A percentile compares a stretch with the other conserved stretches of the same genome.
Evolutionary conservation across 2,888 invertebrate genomes (phyloP).

Genomic region (Dicranocentrus wangi): DNA sequence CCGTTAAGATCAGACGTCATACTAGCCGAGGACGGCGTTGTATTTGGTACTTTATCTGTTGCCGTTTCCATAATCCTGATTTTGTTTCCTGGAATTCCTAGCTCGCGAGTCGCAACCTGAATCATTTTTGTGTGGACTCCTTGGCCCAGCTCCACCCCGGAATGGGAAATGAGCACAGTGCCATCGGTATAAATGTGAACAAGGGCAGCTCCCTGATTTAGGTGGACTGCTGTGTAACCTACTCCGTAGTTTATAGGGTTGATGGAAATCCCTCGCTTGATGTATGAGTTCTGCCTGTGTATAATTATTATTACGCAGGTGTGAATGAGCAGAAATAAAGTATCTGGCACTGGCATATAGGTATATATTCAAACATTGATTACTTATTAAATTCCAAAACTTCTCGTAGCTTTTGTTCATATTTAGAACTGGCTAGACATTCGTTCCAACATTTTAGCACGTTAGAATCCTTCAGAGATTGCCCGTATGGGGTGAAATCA

Average conservation of each 20-base stretch:
- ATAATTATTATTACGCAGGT: not conserved
- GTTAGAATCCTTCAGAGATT: slow-evolving; percentile 83
- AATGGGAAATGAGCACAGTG: slow-evolving; percentile 76
- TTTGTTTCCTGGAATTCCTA: slow-evolving; percentile 71
- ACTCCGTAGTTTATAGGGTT: slow-evolving; percentile 74
- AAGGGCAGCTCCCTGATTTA: slow-evolving; percentile 76
- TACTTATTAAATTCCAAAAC: slow-evolving; percentile 82
- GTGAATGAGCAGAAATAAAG: not conserved
- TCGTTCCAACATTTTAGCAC: slow-evolving; percentile 86
- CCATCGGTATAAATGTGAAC: slow-evolving; percentile 77
- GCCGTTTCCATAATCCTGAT: slow-evolving; percentile 74
- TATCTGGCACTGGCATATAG: too few relatives aligned
- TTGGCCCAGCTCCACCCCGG: slow-evolving; percentile 78
- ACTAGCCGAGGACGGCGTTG: slow-evolving; percentile 75
- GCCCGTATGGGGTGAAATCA: slow-evolving; percentile 85
- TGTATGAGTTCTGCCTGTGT: slow-evolving; percentile 74
- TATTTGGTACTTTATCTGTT: slow-evolving; percentile 76
- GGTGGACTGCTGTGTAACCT: slow-evolving; percentile 72
- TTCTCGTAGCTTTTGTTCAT: slow-evolving; percentile 78
- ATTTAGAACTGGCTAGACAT: slow-evolving; percentile 82
- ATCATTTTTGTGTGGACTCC: slow-evolving; percentile 77
- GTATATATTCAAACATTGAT: not conserved
- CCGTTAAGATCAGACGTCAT: slow-evolving; percentile 76
- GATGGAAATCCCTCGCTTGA: slow-evolving; percentile 75
- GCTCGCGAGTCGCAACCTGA: slow-evolving; percentile 75